Evolutionary conservation across 2,888 invertebrate species (phyloP).

Genomic region (Phorcus lineatus): DNA sequence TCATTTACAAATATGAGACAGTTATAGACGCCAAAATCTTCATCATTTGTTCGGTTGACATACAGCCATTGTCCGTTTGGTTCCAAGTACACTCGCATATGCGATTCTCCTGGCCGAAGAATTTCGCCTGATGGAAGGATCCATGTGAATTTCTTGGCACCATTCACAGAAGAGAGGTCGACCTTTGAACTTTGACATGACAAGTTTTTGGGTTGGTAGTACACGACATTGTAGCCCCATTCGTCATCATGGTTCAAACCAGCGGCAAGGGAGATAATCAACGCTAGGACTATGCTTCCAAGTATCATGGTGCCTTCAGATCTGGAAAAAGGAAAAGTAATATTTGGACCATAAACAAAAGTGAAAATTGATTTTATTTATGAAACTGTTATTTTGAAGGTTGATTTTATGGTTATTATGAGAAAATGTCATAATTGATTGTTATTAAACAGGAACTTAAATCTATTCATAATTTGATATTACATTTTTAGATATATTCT

Average conservation of each 20-base stretch:
- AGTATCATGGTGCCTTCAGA: no score
- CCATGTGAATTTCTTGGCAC: not conserved
- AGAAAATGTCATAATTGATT: no score
- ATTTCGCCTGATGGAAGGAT: not conserved
- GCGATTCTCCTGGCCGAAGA: not conserved
- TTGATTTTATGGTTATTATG: no score
- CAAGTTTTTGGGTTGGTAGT: not conserved
- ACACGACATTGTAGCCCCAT: not conserved
- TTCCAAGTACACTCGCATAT: conserved; percentile 19
- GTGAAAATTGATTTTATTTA: no score
- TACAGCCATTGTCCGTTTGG: conserved; percentile 25
- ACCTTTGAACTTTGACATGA: not conserved
- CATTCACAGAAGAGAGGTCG: not conserved
- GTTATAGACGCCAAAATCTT: conserved; percentile 59
- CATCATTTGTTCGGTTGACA: conserved; percentile 50
- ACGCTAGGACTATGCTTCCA: no score
- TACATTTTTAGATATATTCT: no score
- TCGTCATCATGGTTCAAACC: not conserved
- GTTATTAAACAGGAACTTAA: no score
- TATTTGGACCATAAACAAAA: no score
- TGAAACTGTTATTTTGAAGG: no score
- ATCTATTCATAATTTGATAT: no score
- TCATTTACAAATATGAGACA: conserved; percentile 42
- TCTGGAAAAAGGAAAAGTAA: no score
- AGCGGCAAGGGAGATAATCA: no score